Evolutionary conservation across 2,113 vertebrate species (phyloP).

Genomic region (Salminus brasiliensis): DNA sequence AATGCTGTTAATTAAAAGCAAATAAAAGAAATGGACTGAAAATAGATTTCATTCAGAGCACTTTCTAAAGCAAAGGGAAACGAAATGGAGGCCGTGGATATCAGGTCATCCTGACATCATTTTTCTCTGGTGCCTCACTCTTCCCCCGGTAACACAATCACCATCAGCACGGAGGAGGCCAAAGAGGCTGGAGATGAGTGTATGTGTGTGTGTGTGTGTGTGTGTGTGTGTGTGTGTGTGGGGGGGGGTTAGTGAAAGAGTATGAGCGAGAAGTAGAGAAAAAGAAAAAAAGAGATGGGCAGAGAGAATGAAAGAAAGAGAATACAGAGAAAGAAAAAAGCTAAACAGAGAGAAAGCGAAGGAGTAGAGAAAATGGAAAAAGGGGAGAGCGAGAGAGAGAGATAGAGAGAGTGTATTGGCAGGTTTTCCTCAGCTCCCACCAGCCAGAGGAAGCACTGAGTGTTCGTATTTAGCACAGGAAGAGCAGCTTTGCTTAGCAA

Average conservation of each 20-base stretch:
- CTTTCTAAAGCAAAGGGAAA: constrained; percentile 54
- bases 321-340: constrained; percentile 65
- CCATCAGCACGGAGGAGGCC: constrained; percentile 2
- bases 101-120: constrained; percentile 62
- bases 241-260: constrained; percentile 18
- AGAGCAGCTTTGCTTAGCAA: constrained; percentile 84
- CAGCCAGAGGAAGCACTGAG: constrained; percentile 76
- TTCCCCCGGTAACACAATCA: constrained; percentile 42
- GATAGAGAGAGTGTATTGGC: constrained; percentile 64
- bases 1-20: not conserved
- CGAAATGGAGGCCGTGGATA: constrained; percentile 51
- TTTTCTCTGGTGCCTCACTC: constrained; percentile 15
- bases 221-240: constrained; percentile 36
- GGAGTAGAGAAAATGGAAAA: constrained; percentile 17
- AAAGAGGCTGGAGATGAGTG: constrained; percentile 39
- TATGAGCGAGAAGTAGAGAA: constrained; percentile 43
- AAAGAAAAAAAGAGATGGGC: constrained; percentile 53
- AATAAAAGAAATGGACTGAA: not conserved
- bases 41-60: constrained; percentile 58
- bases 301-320: constrained; percentile 57
- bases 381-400: constrained; percentile 53
- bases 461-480: constrained; percentile 82
- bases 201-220: too few relatives aligned
- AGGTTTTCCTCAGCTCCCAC: constrained; percentile 71
- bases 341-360: constrained; percentile 47